A percentile compares a stretch with the other conserved stretches of the same genome.
These are phyloP conservation scores for Girardia tigrina DNA, from an alignment of 2,888 invertebrate genomes.

Conservation along the genomic window DNA sequence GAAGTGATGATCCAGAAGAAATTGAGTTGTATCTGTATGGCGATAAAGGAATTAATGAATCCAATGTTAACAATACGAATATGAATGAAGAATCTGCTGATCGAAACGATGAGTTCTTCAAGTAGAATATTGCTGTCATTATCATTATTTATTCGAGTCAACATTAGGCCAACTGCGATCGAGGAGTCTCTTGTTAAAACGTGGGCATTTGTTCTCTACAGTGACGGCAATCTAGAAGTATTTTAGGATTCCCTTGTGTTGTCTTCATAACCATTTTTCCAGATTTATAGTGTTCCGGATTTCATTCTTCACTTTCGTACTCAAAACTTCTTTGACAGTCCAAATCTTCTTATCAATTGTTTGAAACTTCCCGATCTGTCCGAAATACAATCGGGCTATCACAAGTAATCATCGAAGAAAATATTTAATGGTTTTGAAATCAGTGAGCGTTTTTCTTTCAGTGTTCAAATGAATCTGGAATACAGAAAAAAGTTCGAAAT, in stretches of 20 bases:
- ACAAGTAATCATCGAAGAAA: not conserved
- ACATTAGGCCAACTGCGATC: not conserved
- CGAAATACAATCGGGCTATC: not conserved
- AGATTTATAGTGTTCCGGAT: conserved; percentile 3
- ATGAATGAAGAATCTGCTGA: not conserved
- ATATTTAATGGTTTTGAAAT: too few relatives aligned
- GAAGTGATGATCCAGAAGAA: not conserved
- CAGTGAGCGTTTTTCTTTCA: not conserved
- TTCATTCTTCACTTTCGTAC: not conserved
- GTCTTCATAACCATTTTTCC: too few relatives aligned
- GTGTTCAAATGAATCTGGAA: not conserved
- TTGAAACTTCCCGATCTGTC: not conserved
- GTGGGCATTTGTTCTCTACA: not conserved
- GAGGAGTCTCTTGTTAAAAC: not conserved
- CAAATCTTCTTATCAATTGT: not conserved
- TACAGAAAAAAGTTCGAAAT: not conserved
- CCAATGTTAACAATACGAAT: too few relatives aligned
- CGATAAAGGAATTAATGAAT: conserved; percentile 11
- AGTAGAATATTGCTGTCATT: not conserved
- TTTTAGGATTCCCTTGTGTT: too few relatives aligned
- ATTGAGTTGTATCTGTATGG: conserved; percentile 13
- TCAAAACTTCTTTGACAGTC: not conserved
- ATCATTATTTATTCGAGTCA: not conserved
- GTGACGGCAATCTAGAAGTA: conserved; percentile 2
- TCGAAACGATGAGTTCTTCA: not conserved